Evolutionary conservation across 1,140 invertebrate genomes (phyloP), one percentile per base, ranked within the genome.

Genomic region (Gryon sp.): DNA sequence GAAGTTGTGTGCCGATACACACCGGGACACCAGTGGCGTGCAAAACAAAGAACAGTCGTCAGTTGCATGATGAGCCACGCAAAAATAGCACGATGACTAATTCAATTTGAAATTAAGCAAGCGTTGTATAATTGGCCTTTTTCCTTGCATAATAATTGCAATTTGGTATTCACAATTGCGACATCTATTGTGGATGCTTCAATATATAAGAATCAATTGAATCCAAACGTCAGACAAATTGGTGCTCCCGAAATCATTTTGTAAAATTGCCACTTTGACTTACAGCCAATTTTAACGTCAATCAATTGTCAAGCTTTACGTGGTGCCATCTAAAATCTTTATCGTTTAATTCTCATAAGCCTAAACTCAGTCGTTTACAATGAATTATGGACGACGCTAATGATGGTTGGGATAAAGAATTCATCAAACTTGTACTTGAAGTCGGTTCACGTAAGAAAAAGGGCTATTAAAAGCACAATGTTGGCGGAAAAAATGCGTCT

Each of bases 21-120:
- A 46, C 36, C 57, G 30, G 45, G 55, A 77, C 65, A 43, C 45
- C 20, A 28, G 14, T 66, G n/a, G 63, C 55, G 62, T 66, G 41
- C 57, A 41, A 57, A 73, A 73, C 59, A 73, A 63, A 73, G 50
- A 59, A 24, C 15, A 52, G 2, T 28, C 40, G 18, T 28, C 30
- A 43, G 40, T 46, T 62, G 30, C 48, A 55, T 30, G 57, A 62
- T 59, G 24, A 11, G 18, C 11, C 4, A 5, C 6, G 1, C 57
- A 41, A 53, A 72, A 74, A 66, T 59, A 53, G 26, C 12, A 45
- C 8, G 36, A 48, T 73, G 69, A 73, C 41, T 73, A 65, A 73
- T 52, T 40, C 36, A 5, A 43, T 20, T 40, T 9, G n/a, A 65
- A 73, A 73, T 73, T 63, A 19, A 63, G 12, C 19, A 55, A 60